These are phyloP conservation scores for Archips crataeganus DNA, from an alignment of 2,888 invertebrate genomes.

Conservation along the genomic window DNA sequence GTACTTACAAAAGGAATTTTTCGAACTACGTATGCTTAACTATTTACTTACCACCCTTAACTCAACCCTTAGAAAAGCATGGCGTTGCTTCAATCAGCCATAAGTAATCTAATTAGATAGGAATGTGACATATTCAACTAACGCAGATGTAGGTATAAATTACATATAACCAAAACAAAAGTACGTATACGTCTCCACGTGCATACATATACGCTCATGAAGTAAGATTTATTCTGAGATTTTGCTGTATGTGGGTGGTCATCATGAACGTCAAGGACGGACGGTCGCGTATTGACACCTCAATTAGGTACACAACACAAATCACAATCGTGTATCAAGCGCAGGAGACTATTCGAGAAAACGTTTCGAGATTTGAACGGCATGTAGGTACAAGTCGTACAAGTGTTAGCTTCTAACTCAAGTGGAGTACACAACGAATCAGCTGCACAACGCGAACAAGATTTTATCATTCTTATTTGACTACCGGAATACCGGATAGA, in stretches of 20 bases:
- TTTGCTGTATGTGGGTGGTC: not conserved
- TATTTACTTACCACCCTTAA: too few species aligned
- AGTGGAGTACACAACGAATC: not conserved
- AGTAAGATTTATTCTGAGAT: not conserved
- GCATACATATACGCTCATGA: not conserved
- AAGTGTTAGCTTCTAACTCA: too few species aligned
- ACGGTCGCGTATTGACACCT: constrained; percentile 7
- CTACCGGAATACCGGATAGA: too few species aligned
- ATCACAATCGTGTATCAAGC: constrained; percentile 5
- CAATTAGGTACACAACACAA: not conserved
- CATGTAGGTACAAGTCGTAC: too few species aligned
- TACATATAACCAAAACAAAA: not conserved
- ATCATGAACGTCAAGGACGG: constrained; percentile 2
- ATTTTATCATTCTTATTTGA: too few species aligned
- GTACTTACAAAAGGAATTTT: too few species aligned
- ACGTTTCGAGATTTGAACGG: not conserved
- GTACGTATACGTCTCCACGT: not conserved
- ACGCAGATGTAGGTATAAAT: not conserved
- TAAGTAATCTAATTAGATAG: not conserved
- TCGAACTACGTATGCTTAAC: too few species aligned
- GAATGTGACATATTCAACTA: not conserved
- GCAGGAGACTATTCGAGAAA: not conserved
- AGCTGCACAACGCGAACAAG: too few species aligned
- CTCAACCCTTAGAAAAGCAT: too few species aligned
- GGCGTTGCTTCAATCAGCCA: not conserved